These are phyloP conservation scores for Cephalotes varians DNA, from an alignment of 2,888 invertebrate genomes.

Conservation along the genomic window DNA sequence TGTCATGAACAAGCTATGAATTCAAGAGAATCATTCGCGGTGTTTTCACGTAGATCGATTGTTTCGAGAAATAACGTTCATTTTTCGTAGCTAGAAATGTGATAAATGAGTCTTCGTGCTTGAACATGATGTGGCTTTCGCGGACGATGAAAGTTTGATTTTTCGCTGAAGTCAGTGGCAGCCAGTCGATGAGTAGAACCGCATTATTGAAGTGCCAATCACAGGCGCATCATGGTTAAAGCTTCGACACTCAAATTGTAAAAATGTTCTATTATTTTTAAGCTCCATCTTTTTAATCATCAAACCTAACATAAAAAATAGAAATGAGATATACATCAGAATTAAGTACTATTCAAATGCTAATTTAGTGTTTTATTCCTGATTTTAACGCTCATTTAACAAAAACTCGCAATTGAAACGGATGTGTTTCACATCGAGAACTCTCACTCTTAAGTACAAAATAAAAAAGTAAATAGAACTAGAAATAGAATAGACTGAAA, in stretches of 20 bases:
- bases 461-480: not conserved
- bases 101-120: conserved; percentile 40
- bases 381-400: not conserved
- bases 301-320: not conserved
- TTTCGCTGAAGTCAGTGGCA: conserved; percentile 53
- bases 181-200: conserved; percentile 45
- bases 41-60: conserved; percentile 18
- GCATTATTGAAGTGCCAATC: conserved; percentile 62
- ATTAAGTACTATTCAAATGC: not conserved
- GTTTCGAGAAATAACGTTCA: conserved; percentile 13
- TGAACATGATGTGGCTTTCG: conserved; percentile 18
- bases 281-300: too few relatives aligned
- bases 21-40: not conserved
- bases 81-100: conserved; percentile 10
- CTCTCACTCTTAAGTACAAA: not conserved
- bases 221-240: conserved; percentile 20
- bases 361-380: not conserved
- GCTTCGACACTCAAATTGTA: conserved; percentile 29
- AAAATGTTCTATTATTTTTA: conserved; percentile 39
- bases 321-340: not conserved
- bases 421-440: not conserved
- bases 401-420: not conserved
- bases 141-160: conserved; percentile 42
- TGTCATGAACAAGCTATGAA: not conserved
- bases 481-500: not conserved